Percentiles rank a stretch among this genome's conserved stretches.
phyloP scores from a whole-genome alignment of 2,113 vertebrate species.

The Hydrochoerus hydrochaeris region DNA sequence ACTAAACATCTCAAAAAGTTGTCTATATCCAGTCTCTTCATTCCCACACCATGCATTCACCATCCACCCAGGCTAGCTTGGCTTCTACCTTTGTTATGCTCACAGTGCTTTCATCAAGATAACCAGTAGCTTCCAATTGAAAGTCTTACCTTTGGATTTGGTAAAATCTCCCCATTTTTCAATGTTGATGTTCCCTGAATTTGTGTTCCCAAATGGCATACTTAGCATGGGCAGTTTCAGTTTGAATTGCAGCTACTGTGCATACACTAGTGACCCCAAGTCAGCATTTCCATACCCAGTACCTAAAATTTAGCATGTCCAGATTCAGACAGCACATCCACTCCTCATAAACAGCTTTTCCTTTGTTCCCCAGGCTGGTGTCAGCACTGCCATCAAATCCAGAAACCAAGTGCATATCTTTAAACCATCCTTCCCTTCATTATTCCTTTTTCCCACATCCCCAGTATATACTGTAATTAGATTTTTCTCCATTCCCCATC shows the following conservation, averaged over 20 bases:
- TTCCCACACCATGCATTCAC: not conserved
- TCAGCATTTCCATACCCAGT: not conserved
- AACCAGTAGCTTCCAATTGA: not conserved
- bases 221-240: not conserved
- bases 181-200: not conserved
- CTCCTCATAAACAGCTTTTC: not conserved
- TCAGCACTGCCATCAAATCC: not conserved
- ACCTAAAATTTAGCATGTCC: not conserved
- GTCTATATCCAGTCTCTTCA: not conserved
- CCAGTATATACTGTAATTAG: not conserved
- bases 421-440: not conserved
- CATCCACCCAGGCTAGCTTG: not conserved
- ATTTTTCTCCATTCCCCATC: not conserved
- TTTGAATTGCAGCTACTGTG: not conserved
- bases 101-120: not conserved
- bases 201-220: not conserved
- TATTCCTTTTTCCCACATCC: not conserved
- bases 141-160: not conserved
- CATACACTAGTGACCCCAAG: not conserved
- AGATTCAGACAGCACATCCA: not conserved
- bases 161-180: not conserved
- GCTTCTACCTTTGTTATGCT: not conserved
- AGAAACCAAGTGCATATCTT: not conserved
- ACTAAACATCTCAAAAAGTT: not conserved
- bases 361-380: not conserved